These are phyloP conservation scores for Cirrhinus molitorella DNA, from an alignment of 2,797 vertebrate genomes.

Conservation along the genomic window DNA sequence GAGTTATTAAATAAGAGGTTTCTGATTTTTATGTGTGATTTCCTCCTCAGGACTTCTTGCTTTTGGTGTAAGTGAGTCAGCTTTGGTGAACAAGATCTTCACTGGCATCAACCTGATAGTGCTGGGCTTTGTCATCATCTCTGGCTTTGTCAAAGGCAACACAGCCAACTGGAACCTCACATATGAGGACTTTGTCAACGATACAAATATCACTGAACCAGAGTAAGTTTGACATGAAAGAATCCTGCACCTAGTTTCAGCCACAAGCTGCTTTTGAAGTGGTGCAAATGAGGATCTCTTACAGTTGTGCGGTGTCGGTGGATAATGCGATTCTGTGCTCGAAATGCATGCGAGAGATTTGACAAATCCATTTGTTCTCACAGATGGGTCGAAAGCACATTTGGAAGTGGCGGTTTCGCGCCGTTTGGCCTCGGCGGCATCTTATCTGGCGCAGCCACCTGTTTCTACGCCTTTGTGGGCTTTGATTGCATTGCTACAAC, in stretches of 20 bases:
- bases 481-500: constrained; percentile 98
- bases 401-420: constrained; percentile 88
- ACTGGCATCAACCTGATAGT: constrained; percentile 92
- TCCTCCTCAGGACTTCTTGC: constrained; percentile 84
- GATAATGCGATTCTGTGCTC: background rate
- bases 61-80: constrained; percentile 93
- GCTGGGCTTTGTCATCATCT: constrained; percentile 89
- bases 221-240: constrained; percentile 42
- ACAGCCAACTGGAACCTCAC: constrained; percentile 88
- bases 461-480: constrained; percentile 97
- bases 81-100: constrained; percentile 95
- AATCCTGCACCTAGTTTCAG: background rate
- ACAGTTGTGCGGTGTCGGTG: background rate
- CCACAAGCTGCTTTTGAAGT: background rate
- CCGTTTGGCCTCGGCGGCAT: constrained; percentile 90
- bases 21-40: background rate
- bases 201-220: background rate
- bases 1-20: background rate
- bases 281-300: background rate
- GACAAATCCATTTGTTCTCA: constrained; percentile 9
- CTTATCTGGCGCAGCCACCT: constrained; percentile 91
- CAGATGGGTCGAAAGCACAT: constrained; percentile 61
- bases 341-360: background rate
- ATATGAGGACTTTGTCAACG: constrained; percentile 69
- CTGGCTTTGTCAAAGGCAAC: constrained; percentile 91